A percentile compares a stretch with the other conserved stretches of the same genome.
phyloP scores from a whole-genome alignment of 2,113 vertebrate species.

The Notothenia rossii region DNA sequence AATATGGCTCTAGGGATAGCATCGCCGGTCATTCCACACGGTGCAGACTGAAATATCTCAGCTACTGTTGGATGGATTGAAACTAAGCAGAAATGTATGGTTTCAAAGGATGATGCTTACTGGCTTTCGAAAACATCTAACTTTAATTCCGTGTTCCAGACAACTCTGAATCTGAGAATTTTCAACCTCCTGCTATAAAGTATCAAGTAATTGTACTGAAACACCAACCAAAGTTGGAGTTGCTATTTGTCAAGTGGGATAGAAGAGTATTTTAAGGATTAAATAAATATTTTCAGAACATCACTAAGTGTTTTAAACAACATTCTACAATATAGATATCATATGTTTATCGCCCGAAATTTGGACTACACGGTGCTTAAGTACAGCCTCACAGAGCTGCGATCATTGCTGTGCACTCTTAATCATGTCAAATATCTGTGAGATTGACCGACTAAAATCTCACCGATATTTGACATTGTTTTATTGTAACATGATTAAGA shows the following conservation, averaged over 20 bases:
- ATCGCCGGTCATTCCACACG: background rate
- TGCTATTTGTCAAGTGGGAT: background rate
- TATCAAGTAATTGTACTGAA: too few species aligned
- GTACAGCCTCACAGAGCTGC: too few species aligned
- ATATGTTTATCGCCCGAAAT: too few species aligned
- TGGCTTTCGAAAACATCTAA: background rate
- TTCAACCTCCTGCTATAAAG: too few species aligned
- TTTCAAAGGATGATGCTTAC: background rate
- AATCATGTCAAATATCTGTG: background rate
- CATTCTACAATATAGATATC: too few species aligned
- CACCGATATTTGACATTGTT: too few species aligned
- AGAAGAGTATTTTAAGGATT: background rate
- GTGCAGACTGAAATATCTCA: conserved; percentile 2
- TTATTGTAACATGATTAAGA: too few species aligned
- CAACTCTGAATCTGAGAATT: too few species aligned
- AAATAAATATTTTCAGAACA: background rate
- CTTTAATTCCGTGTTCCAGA: background rate
- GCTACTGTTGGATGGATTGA: background rate
- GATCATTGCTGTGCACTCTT: too few species aligned
- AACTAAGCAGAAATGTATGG: background rate
- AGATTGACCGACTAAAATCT: background rate
- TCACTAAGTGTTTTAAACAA: too few species aligned
- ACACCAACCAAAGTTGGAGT: too few species aligned
- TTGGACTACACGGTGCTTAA: too few species aligned
- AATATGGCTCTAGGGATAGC: background rate